Base-by-base conservation (phyloP, 1,140 invertebrate species). In the Aphaenogaster rudis region DNA sequence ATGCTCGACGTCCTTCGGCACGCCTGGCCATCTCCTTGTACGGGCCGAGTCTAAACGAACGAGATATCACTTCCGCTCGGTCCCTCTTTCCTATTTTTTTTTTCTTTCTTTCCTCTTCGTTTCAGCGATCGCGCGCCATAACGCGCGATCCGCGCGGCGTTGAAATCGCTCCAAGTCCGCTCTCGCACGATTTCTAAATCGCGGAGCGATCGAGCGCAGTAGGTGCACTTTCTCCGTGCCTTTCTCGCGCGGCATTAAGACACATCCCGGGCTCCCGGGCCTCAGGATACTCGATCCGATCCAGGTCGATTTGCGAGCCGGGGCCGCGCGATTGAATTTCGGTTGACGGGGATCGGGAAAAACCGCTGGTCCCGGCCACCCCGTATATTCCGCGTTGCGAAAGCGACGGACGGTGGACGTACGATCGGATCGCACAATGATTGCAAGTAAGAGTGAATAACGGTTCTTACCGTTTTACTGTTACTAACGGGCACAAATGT, bases 401-500 rank as follows among this genome's bases (percentile, higher is more conserved):
- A 90, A 90, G 78, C 74, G 88, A 89, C 67, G 88, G 74, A 80
- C 67, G 36, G 64, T 69, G 72, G 85, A 88, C 87, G 66, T 74
- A 52, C 82, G 88, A 89, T 84, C 77, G 78, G 61, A 84, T 90
- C 88, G 88, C 21, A 82, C 72, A 90, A 90, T 78, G 89, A 90
- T 90, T 36, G 89, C 87, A 87, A 87, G 88, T 88, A 90, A 90
- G 86, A 90, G 88, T 90, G 89, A 90, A 86, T 71, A 90, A 90
- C 86, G 78, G 52, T 64, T 74, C 57, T 89, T 88, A 39, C 69
- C 36, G 15, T 42, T 86, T 81, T 86, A 81, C 77, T 86, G 76
- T 86, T 86, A 81, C 50, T 66, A 86, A 50, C 76, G 63, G 66
- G 33, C 50, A 59, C 48, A 13, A 28, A 50, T 48, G n/a, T 28